Conservation (phyloP, 2,888 invertebrate species). For the Diplolepis rosae region DNA sequence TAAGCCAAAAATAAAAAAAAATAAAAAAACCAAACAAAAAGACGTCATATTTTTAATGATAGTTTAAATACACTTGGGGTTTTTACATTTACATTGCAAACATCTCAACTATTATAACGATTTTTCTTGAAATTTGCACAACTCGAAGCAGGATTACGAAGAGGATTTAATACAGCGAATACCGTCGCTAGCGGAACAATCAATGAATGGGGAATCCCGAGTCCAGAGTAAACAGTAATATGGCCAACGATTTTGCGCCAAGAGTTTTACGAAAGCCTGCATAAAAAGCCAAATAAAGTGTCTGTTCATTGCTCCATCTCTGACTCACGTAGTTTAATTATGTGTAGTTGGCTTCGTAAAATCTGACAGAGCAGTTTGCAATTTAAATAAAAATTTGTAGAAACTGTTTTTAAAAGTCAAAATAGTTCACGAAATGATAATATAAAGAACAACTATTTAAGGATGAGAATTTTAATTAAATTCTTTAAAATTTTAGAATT, state of each 20-base stretch:
- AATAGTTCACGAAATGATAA: too few species aligned
- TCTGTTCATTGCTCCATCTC: not conserved
- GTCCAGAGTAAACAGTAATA: slow-evolving; percentile 56
- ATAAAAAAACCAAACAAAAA: not conserved
- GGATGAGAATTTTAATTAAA: too few species aligned
- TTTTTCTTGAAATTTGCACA: not conserved
- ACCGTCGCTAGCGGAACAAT: slow-evolving; percentile 36
- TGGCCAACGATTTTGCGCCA: slow-evolving; percentile 36
- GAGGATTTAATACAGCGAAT: slow-evolving; percentile 41
- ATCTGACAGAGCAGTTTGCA: not conserved
- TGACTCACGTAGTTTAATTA: not conserved
- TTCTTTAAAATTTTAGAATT: too few species aligned
- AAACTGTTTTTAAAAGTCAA: too few species aligned
- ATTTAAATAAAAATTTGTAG: not conserved
- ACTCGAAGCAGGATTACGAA: slow-evolving; percentile 19
- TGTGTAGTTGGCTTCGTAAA: not conserved
- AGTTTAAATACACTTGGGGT: too few species aligned
- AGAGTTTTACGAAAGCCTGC: slow-evolving; percentile 6
- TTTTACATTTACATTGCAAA: not conserved
- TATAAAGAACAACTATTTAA: too few species aligned
- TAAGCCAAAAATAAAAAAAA: not conserved
- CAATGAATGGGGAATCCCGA: slow-evolving; percentile 45
- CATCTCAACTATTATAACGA: not conserved
- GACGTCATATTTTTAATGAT: too few species aligned
- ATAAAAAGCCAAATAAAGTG: slow-evolving; percentile 10